Evolutionary conservation across 2,888 invertebrate genomes (phyloP).

Genomic region (Myathropa florea): DNA sequence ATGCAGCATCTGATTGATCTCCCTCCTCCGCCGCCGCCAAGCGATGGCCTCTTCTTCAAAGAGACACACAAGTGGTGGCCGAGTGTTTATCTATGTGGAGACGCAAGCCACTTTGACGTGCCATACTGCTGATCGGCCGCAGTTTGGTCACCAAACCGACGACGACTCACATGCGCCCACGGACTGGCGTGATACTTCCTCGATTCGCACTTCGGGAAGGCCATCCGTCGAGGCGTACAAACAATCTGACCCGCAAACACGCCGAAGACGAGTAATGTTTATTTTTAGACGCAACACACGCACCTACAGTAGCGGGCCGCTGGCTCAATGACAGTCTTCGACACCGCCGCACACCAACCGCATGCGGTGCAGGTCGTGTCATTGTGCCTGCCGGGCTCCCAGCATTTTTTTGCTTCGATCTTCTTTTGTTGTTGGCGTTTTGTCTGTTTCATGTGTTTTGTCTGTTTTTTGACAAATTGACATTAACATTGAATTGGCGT

Average conservation of each 20-base stretch:
- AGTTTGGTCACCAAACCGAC: background rate
- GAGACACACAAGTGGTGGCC: background rate
- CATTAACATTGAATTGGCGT: conserved; percentile 67
- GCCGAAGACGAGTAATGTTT: conserved; percentile 37
- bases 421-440: conserved; percentile 13
- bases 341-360: conserved; percentile 22
- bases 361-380: conserved; percentile 36
- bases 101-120: background rate
- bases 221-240: conserved; percentile 20
- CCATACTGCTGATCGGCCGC: background rate
- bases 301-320: conserved; percentile 23
- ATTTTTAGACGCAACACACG: conserved; percentile 51
- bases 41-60: background rate
- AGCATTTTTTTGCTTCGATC: background rate
- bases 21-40: background rate
- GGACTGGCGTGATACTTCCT: background rate
- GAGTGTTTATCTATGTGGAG: background rate
- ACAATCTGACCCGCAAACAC: conserved; percentile 34
- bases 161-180: background rate
- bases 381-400: conserved; percentile 33
- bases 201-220: conserved; percentile 35
- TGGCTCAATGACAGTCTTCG: conserved; percentile 50
- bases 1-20: background rate
- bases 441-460: background rate
- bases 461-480: conserved; percentile 34